A percentile compares a stretch with the other conserved stretches of the same genome.
phyloP scores from a whole-genome alignment of 2,797 vertebrate genomes.

The Pyrocephalus nanus region DNA sequence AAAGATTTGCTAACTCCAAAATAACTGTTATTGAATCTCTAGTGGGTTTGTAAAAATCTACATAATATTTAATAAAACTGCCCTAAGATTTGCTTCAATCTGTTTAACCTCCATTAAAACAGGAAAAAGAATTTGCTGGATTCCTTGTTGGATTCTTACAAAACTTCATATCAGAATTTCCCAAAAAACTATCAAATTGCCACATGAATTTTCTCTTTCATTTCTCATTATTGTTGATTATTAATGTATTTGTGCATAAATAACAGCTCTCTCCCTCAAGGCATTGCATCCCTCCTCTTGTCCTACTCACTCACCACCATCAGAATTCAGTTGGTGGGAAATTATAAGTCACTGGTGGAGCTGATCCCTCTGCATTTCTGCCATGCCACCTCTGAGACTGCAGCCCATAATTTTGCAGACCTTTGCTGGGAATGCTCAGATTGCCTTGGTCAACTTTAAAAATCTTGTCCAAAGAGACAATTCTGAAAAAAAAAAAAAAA shows the following conservation, averaged over 20 bases:
- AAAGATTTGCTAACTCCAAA: slow-evolving; percentile 56
- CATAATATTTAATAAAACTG: slow-evolving; percentile 64
- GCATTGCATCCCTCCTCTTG: background rate
- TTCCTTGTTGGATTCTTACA: background rate
- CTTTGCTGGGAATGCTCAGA: slow-evolving; percentile 4
- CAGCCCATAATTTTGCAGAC: slow-evolving; percentile 32
- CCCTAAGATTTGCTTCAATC: slow-evolving; percentile 37
- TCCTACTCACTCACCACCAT: background rate
- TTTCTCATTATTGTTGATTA: slow-evolving; percentile 39
- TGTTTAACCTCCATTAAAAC: slow-evolving; percentile 54
- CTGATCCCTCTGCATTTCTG: background rate
- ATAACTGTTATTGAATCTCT: slow-evolving; percentile 49
- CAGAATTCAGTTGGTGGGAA: background rate
- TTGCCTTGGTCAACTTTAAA: slow-evolving; percentile 5
- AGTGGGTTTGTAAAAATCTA: slow-evolving; percentile 56
- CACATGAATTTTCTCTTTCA: slow-evolving; percentile 30
- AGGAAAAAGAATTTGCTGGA: slow-evolving; percentile 10
- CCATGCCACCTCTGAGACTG: background rate
- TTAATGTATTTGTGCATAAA: slow-evolving; percentile 45
- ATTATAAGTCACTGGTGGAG: background rate
- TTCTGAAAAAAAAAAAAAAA: background rate
- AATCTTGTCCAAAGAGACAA: background rate
- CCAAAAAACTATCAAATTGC: slow-evolving; percentile 46
- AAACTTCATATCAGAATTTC: slow-evolving; percentile 25
- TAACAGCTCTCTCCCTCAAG: background rate